Evolutionary conservation across 2,113 vertebrate species (phyloP).

Genomic region (Rhinoptilus africanus): DNA sequence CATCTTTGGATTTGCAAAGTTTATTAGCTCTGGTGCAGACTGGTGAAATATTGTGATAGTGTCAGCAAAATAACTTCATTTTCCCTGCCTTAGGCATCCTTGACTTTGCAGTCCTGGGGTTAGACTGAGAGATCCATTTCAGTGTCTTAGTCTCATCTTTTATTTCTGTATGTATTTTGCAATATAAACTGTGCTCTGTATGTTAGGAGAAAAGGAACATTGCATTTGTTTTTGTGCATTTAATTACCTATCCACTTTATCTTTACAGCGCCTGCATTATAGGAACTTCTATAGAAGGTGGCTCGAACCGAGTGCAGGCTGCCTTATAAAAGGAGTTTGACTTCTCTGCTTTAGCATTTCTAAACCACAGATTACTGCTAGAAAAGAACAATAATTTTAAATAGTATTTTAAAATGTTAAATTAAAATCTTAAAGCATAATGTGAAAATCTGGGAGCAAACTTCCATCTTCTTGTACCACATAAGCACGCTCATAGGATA

Average conservation of each 20-base stretch:
- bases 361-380: not conserved
- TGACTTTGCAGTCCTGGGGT: not conserved
- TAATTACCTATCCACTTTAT: not conserved
- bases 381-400: not conserved
- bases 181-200: not conserved
- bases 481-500: not conserved
- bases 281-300: not conserved
- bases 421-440: not conserved
- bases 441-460: not conserved
- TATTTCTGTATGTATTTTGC: not conserved
- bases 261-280: not conserved
- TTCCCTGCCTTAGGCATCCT: not conserved
- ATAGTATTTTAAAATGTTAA: not conserved
- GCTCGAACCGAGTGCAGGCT: not conserved
- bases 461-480: not conserved
- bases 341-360: not conserved
- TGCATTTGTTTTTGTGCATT: not conserved
- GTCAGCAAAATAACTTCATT: not conserved
- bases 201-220: not conserved
- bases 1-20: not conserved
- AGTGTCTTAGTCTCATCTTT: not conserved
- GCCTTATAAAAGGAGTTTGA: not conserved
- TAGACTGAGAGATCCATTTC: not conserved
- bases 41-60: not conserved
- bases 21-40: not conserved